Conservation (phyloP, 2,113 vertebrate genomes). For the Trematocara macrostoma region DNA sequence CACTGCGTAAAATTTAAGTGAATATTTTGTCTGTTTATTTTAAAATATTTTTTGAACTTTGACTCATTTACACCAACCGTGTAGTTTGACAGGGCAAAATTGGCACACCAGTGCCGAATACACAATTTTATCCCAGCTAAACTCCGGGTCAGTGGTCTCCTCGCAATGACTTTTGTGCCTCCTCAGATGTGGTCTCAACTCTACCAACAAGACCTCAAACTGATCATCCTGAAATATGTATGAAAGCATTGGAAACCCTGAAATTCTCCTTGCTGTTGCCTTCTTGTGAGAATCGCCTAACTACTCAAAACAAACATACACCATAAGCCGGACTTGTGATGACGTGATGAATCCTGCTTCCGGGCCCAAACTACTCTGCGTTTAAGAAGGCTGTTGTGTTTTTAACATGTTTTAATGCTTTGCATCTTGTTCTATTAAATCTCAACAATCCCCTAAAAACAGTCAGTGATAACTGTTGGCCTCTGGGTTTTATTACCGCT, state of each 20-base stretch:
- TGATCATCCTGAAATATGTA: not conserved
- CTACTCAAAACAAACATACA: not conserved
- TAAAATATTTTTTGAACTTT: not conserved
- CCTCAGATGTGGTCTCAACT: not conserved
- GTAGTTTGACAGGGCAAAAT: not conserved
- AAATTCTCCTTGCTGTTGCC: not conserved
- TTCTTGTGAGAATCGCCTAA: not conserved
- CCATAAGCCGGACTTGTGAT: not conserved
- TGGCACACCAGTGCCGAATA: not conserved
- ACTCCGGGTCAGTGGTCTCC: not conserved
- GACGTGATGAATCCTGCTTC: not conserved
- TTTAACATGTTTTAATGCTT: not conserved
- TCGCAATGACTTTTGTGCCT: not conserved
- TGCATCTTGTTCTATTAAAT: not conserved
- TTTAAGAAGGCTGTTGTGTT: not conserved
- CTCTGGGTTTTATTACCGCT: rapidly evolving
- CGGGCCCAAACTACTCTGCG: not conserved
- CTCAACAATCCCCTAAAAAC: not conserved
- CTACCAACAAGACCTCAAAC: not conserved
- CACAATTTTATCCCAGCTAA: not conserved
- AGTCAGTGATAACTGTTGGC: not conserved
- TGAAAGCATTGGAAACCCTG: not conserved
- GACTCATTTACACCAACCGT: not conserved
- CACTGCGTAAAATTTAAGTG: not conserved
- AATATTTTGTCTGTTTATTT: not conserved